Percentiles rank a stretch among this genome's conserved stretches.
These are phyloP conservation scores for Rhinolophus sinicus DNA, from an alignment of 2,113 vertebrate species.

Conservation along the genomic window DNA sequence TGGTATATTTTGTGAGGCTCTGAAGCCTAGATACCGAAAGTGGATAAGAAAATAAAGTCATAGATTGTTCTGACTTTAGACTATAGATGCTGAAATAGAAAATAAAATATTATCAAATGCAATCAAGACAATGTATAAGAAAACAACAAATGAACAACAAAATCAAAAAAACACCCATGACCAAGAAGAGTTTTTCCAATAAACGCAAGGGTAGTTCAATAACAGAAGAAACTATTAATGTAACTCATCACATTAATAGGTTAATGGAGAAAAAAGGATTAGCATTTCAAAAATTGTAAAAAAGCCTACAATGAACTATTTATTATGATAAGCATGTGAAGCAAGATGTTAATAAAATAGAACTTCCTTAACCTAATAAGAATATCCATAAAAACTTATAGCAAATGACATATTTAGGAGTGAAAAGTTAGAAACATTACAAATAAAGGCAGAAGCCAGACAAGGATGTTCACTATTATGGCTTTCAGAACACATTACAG, in stretches of 20 bases:
- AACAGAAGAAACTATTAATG: constrained; percentile 5
- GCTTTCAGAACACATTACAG: background rate
- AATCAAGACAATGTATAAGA: background rate
- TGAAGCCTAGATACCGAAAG: background rate
- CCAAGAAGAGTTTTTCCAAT: background rate
- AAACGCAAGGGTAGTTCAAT: background rate
- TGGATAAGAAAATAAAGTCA: constrained; percentile 4
- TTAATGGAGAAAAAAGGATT: background rate
- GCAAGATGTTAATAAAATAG: constrained; percentile 16
- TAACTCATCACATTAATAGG: constrained; percentile 31
- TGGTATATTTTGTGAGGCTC: background rate
- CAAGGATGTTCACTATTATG: background rate
- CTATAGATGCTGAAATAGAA: background rate
- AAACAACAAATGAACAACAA: background rate
- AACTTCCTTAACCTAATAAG: background rate
- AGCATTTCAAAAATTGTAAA: background rate
- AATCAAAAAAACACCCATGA: background rate
- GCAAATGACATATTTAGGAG: background rate
- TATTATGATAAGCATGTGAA: background rate
- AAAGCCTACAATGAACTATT: background rate
- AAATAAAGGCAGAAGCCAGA: background rate
- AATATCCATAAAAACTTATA: background rate
- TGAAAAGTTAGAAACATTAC: background rate
- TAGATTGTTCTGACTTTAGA: background rate
- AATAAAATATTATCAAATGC: constrained; percentile 6